A percentile compares a stretch with the other conserved stretches of the same genome.
These are phyloP conservation scores for Agrotis clavis DNA, from an alignment of 2,888 invertebrate genomes.

Conservation along the genomic window DNA sequence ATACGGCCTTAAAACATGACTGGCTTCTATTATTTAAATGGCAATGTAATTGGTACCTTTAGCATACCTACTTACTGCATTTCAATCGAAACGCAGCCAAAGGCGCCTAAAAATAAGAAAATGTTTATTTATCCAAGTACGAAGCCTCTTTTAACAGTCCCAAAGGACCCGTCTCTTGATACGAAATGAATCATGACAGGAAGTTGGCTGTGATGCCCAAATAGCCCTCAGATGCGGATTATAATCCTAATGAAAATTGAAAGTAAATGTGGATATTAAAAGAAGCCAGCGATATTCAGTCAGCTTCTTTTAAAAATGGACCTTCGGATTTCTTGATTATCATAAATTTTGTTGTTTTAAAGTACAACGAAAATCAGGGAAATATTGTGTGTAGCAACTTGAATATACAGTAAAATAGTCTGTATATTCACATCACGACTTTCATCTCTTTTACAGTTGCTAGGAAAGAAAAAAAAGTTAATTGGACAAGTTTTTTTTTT, in stretches of 20 bases:
- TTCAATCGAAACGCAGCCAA: too few relatives aligned
- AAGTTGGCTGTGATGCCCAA: constrained; percentile 8
- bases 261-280: background rate
- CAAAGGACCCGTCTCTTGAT: background rate
- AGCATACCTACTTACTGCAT: too few relatives aligned
- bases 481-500: too few relatives aligned
- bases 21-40: too few relatives aligned
- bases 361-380: background rate
- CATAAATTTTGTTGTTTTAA: background rate
- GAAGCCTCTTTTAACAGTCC: background rate
- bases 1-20: too few relatives aligned
- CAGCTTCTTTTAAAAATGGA: background rate
- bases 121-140: background rate
- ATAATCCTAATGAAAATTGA: background rate
- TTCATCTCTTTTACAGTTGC: too few relatives aligned
- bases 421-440: too few relatives aligned
- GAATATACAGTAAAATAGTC: background rate
- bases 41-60: too few relatives aligned
- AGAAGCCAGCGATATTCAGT: background rate
- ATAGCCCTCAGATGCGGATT: background rate
- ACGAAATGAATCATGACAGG: constrained; percentile 18
- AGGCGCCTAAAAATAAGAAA: background rate
- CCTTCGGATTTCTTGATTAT: too few relatives aligned
- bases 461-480: too few relatives aligned
- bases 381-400: background rate